phyloP scores from a whole-genome alignment of 2,888 invertebrate genomes.

The Luperina testacea region DNA sequence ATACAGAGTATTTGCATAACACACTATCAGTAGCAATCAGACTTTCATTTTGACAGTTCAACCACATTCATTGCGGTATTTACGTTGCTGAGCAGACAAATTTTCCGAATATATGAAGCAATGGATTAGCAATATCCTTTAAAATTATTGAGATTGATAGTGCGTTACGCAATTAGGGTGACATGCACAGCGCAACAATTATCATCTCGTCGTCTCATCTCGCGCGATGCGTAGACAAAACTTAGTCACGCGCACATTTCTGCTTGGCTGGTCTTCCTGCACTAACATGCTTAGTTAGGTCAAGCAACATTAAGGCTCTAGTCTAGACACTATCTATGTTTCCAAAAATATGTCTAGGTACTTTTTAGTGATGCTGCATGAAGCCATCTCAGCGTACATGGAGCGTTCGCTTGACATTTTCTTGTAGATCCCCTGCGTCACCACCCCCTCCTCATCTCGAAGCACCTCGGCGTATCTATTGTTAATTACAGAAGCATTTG shows the following conservation, averaged over 20 bases:
- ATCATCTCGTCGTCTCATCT: neutral
- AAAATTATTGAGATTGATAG: too few relatives aligned
- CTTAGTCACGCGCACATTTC: too few relatives aligned
- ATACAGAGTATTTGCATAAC: neutral
- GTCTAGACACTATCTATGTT: constrained; percentile 17
- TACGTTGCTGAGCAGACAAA: neutral
- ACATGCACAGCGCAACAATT: constrained; percentile 8
- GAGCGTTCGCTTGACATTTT: neutral
- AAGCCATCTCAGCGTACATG: neutral
- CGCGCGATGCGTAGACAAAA: neutral
- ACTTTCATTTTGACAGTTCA: neutral
- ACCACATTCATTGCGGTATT: neutral
- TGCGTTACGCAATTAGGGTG: neutral
- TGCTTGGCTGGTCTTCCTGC: neutral
- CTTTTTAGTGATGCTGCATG: constrained; percentile 22
- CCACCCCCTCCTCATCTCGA: neutral
- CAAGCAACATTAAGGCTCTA: constrained; percentile 12
- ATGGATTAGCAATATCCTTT: too few relatives aligned
- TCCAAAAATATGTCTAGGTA: constrained; percentile 39
- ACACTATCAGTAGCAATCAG: too few relatives aligned
- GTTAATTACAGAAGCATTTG: constrained; percentile 47
- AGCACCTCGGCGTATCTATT: constrained; percentile 38
- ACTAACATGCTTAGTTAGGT: constrained; percentile 20
- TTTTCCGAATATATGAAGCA: neutral
- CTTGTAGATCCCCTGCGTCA: neutral